phyloP scores from a whole-genome alignment of 35 echinoderm and acorn worm species.

The Nesometra sesokonis region DNA sequence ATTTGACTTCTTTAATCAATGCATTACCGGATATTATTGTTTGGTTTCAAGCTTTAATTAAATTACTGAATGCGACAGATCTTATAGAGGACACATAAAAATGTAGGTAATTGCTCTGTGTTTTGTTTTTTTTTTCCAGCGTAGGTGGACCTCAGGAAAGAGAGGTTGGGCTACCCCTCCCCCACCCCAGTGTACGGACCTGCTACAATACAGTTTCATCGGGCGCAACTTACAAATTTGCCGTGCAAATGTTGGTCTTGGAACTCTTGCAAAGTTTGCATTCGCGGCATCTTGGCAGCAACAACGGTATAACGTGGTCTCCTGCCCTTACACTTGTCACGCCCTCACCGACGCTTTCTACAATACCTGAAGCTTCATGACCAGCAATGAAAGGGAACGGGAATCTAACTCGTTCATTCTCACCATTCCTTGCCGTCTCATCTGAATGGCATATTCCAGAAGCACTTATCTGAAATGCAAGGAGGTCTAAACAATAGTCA shows the following conservation, averaged over 20 bases:
- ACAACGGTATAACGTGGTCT: conserved; percentile 85
- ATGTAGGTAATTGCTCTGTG: too few relatives aligned
- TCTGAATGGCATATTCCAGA: conserved; percentile 95
- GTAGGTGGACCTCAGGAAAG: too few relatives aligned
- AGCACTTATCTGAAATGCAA: conserved; percentile 44
- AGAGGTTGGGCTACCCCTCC: too few relatives aligned
- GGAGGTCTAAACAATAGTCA: too few relatives aligned
- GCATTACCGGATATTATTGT: too few relatives aligned
- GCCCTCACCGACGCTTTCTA: conserved; percentile 84
- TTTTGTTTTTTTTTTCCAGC: too few relatives aligned
- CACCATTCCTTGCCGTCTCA: conserved; percentile 46
- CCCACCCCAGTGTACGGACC: too few relatives aligned
- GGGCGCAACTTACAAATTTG: background rate
- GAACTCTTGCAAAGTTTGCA: conserved; percentile 89
- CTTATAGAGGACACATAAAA: too few relatives aligned
- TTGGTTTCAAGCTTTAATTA: too few relatives aligned
- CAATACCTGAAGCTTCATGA: conserved; percentile 85
- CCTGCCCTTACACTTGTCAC: conserved; percentile 73
- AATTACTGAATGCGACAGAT: too few relatives aligned
- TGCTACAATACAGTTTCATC: background rate
- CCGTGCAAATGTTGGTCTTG: conserved; percentile 81
- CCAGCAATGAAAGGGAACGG: conserved; percentile 80
- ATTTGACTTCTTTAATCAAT: too few relatives aligned
- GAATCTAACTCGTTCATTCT: conserved; percentile 44
- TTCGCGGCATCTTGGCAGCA: conserved; percentile 73